Evolutionary conservation across 2,888 invertebrate genomes (phyloP).

Genomic region (Drosophila affinis): DNA sequence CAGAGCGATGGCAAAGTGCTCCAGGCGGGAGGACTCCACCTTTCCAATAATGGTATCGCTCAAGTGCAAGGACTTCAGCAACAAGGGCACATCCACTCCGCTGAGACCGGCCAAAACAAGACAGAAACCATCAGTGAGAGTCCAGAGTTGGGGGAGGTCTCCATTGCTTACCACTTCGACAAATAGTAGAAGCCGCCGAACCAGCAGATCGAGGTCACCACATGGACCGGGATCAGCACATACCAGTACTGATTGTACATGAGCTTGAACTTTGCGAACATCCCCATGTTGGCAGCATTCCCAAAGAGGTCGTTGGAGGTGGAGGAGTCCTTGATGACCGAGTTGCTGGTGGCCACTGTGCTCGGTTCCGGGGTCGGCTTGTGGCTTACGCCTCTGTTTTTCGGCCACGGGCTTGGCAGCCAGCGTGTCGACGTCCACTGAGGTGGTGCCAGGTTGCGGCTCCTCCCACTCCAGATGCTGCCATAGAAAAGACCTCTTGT

Average conservation of each 20-base stretch:
- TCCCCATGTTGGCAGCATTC: conserved; percentile 85
- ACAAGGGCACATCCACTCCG: conserved; percentile 93
- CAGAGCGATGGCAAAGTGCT: conserved; percentile 94
- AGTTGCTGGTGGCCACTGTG: not conserved
- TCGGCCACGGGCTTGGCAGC: not conserved
- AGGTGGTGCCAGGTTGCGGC: not conserved
- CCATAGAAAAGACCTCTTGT: not conserved
- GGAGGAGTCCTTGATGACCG: conserved; percentile 56
- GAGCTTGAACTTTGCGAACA: conserved; percentile 93
- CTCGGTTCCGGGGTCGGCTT: not conserved
- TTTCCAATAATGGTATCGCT: conserved; percentile 91
- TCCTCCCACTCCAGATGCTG: not conserved
- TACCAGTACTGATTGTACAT: conserved; percentile 99
- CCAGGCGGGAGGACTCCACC: conserved; percentile 91
- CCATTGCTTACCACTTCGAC: conserved; percentile 89
- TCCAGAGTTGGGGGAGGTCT: not conserved
- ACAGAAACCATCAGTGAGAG: not conserved
- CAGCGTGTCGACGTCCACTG: not conserved
- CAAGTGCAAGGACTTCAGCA: conserved; percentile 90
- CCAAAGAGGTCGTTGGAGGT: conserved; percentile 73
- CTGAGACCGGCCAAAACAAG: conserved; percentile 84
- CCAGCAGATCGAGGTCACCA: conserved; percentile 94
- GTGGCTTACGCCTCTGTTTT: not conserved
- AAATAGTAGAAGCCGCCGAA: conserved; percentile 93
- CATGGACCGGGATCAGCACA: conserved; percentile 96